These are phyloP conservation scores for Laupala kohalensis DNA, from an alignment of 1,140 invertebrate species.

Conservation along the genomic window DNA sequence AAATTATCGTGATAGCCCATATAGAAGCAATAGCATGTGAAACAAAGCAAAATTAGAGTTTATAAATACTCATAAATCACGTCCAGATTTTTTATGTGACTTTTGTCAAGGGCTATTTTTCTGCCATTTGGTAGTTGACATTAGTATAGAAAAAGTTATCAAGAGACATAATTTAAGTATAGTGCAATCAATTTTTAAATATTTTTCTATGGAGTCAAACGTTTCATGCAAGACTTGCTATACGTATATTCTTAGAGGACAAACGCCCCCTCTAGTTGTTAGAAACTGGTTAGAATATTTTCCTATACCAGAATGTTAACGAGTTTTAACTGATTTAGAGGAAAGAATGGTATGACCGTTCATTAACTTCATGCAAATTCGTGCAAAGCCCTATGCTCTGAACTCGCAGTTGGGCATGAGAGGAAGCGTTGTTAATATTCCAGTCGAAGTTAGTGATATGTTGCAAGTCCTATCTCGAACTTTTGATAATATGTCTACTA, in stretches of 20 bases:
- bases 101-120: neutral
- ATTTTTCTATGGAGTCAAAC: neutral
- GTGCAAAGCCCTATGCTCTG: neutral
- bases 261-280: neutral
- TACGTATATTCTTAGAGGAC: neutral
- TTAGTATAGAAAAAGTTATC: neutral
- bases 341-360: neutral
- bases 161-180: neutral
- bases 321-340: neutral
- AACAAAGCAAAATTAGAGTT: neutral
- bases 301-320: neutral
- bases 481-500: neutral
- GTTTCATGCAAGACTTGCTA: neutral
- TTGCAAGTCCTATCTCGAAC: neutral
- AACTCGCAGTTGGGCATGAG: neutral
- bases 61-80: neutral
- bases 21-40: neutral
- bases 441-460: neutral
- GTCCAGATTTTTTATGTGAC: neutral
- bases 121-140: neutral
- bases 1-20: neutral
- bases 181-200: neutral
- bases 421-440: neutral
- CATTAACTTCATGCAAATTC: neutral
- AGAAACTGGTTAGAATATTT: neutral